Conservation (phyloP, 2,797 vertebrate species). For the Neosilurus hyrtlii region DNA sequence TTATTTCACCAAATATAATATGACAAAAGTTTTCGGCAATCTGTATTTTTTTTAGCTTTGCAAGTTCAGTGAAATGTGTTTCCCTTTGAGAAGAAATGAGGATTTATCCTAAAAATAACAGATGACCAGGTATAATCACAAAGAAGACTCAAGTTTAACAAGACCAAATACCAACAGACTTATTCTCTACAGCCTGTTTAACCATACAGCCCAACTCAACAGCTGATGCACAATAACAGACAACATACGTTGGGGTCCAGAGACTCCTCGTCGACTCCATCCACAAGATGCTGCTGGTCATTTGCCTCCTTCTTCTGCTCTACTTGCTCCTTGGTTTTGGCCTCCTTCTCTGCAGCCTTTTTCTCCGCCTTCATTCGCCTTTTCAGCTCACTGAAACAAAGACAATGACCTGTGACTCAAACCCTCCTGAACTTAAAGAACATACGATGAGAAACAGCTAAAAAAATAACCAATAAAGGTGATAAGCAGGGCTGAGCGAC, state of each 20-base stretch:
- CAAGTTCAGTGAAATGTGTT: no score
- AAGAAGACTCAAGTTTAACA: not conserved
- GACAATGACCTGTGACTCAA: not conserved
- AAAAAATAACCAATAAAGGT: not conserved
- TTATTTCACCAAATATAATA: no score
- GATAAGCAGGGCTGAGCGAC: not conserved
- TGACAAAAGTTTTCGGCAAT: no score
- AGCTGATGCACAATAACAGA: not conserved
- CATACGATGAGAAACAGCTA: not conserved
- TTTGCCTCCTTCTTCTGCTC: conserved; percentile 76
- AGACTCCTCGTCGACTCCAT: conserved; percentile 80
- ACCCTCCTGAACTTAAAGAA: not conserved
- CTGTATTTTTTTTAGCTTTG: no score
- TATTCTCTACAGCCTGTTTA: not conserved
- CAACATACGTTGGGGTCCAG: conserved; percentile 90
- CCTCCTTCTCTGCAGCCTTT: conserved; percentile 89
- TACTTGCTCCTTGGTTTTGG: conserved; percentile 71
- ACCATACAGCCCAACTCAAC: not conserved
- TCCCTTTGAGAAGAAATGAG: no score
- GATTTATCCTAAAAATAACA: no score
- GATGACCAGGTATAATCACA: no score
- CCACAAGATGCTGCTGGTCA: conserved; percentile 63
- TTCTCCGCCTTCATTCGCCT: conserved; percentile 92
- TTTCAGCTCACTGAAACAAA: conserved; percentile 84
- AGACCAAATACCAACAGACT: not conserved